Percentiles rank a stretch among this genome's conserved stretches.
Evolutionary conservation across 2,888 invertebrate species (phyloP).

Genomic region (Nowickia ferox): DNA sequence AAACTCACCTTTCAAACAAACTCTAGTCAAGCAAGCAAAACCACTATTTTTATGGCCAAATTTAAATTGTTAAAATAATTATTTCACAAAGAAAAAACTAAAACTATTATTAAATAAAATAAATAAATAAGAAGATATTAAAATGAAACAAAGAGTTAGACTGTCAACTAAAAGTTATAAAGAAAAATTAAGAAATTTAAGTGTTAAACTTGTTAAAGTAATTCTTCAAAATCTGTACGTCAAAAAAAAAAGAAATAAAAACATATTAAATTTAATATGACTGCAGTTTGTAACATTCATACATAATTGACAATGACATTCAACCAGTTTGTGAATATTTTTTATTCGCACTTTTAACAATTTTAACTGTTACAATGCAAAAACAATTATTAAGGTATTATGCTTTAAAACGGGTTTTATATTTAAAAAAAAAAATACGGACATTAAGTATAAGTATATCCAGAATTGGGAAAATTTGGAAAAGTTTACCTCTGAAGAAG

Average conservation of each 20-base stretch:
- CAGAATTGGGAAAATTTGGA: no score
- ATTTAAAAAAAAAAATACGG: no score
- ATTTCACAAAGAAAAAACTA: neutral
- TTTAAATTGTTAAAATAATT: constrained; percentile 1
- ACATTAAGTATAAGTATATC: no score
- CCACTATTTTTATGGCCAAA: constrained; percentile 16
- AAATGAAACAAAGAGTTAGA: neutral
- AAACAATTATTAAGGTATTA: no score
- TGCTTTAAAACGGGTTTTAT: no score
- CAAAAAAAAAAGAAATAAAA: neutral
- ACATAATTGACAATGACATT: no score
- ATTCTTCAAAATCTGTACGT: neutral
- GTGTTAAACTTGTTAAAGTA: neutral
- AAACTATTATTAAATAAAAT: neutral
- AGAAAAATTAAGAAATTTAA: neutral
- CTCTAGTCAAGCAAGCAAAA: constrained; percentile 10
- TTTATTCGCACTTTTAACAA: no score
- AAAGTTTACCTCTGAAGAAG: no score
- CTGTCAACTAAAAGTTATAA: neutral
- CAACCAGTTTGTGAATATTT: no score
- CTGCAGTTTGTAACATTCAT: no score
- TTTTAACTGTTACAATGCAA: no score
- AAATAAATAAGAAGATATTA: neutral
- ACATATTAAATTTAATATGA: neutral
- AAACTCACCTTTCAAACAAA: constrained; percentile 23